A percentile compares a stretch with the other conserved stretches of the same genome.
Conservation (phyloP, 2,888 invertebrate species). For the Acheta domesticus region DNA sequence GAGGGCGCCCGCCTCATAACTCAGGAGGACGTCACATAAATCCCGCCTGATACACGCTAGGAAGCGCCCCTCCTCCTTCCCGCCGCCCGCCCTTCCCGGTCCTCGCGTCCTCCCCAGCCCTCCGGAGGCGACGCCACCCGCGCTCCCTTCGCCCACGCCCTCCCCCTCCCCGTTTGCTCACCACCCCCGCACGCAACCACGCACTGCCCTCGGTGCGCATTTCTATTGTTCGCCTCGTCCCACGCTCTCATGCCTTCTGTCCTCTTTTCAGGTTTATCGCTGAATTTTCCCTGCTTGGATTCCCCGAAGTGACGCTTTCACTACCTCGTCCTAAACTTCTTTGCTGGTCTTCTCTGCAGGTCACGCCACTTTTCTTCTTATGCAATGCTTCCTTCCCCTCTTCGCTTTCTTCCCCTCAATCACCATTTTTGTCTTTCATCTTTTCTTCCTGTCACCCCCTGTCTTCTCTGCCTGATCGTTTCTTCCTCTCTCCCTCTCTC, state of each 20-base stretch:
- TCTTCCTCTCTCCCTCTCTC: neutral
- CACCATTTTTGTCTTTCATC: neutral
- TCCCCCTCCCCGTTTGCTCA: neutral
- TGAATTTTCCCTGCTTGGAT: neutral
- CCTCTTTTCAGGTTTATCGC: neutral
- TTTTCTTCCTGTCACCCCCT: neutral
- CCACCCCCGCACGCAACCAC: neutral
- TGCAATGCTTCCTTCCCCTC: slow-evolving; percentile 3
- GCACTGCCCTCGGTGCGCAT: neutral
- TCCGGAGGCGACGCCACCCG: neutral
- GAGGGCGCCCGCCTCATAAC: neutral
- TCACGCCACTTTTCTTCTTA: neutral
- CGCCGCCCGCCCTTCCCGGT: neutral
- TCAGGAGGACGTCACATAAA: slow-evolving; percentile 1
- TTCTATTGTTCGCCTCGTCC: slow-evolving; percentile 18
- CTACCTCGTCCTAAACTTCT: neutral
- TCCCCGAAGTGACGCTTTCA: no score
- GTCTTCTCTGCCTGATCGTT: neutral
- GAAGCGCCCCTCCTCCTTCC: neutral
- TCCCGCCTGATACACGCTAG: neutral
- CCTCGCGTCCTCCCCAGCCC: neutral
- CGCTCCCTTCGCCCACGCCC: neutral
- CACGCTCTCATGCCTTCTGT: neutral
- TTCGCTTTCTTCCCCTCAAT: neutral
- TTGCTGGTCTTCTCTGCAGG: no score